These are phyloP conservation scores for Nasonia giraulti DNA, from an alignment of 1,140 invertebrate species.

Conservation along the genomic window DNA sequence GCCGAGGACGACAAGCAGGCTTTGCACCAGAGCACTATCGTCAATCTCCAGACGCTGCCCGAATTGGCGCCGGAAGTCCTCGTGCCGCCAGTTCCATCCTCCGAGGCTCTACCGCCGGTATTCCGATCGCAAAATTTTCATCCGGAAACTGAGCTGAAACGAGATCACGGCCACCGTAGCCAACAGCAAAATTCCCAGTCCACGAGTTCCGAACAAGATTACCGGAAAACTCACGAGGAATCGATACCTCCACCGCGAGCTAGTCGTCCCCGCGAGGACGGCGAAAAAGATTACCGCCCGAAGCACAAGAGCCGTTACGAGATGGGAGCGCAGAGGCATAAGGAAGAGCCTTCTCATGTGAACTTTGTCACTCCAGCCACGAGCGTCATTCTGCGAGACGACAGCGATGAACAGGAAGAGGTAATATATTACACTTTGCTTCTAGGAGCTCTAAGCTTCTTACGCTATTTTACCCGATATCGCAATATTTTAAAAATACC, in stretches of 20 bases:
- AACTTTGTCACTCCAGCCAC: slow-evolving; percentile 52
- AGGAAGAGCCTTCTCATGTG: slow-evolving; percentile 39
- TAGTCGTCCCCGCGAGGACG: slow-evolving; percentile 26
- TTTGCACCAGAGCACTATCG: slow-evolving; percentile 58
- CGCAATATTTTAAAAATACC: neutral
- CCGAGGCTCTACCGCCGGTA: slow-evolving; percentile 65
- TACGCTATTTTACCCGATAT: neutral
- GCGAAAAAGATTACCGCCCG: neutral
- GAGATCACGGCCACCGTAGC: neutral
- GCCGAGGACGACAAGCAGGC: slow-evolving; percentile 62
- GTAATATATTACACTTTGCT: slow-evolving; percentile 48
- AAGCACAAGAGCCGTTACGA: slow-evolving; percentile 35
- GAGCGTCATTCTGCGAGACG: slow-evolving; percentile 40
- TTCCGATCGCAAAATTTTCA: slow-evolving; percentile 65
- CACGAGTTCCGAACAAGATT: slow-evolving; percentile 49
- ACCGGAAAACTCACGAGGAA: slow-evolving; percentile 52
- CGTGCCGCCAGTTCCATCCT: slow-evolving; percentile 61
- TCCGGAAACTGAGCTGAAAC: slow-evolving; percentile 51
- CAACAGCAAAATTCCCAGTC: slow-evolving; percentile 4
- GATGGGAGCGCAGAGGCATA: neutral
- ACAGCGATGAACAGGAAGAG: slow-evolving; percentile 61
- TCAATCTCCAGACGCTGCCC: slow-evolving; percentile 54
- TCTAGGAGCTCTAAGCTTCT: neutral
- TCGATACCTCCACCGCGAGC: slow-evolving; percentile 43
- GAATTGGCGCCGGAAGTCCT: slow-evolving; percentile 60